Conservation (phyloP, 1,140 invertebrate species). For the Scaptomyza pallida region DNA sequence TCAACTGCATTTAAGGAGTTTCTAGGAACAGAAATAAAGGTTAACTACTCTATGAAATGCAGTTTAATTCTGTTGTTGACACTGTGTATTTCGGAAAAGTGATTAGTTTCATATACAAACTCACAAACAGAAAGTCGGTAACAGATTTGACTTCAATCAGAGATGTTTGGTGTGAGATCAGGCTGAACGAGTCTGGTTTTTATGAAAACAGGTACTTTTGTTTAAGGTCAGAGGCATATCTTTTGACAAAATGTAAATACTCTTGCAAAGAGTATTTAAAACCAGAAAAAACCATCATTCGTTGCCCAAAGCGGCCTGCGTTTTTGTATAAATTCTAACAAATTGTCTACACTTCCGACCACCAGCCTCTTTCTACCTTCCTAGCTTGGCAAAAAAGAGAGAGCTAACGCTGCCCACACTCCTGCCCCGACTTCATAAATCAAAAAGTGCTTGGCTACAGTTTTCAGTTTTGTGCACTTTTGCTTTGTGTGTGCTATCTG, state of each 20-base stretch:
- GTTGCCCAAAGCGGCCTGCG: slow-evolving; percentile 59
- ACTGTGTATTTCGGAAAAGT: too few relatives aligned
- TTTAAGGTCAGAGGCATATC: background rate
- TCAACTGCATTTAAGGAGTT: too few relatives aligned
- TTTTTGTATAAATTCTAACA: slow-evolving; percentile 82
- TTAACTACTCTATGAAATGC: too few relatives aligned
- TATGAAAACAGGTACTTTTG: too few relatives aligned
- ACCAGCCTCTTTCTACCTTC: slow-evolving; percentile 8
- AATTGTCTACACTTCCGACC: slow-evolving; percentile 80
- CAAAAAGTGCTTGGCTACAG: slow-evolving; percentile 81
- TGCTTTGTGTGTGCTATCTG: slow-evolving; percentile 63
- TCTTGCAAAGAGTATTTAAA: background rate
- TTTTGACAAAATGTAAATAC: background rate
- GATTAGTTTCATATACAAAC: too few relatives aligned
- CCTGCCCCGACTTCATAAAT: slow-evolving; percentile 61
- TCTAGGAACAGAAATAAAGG: too few relatives aligned
- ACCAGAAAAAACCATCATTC: slow-evolving; percentile 34
- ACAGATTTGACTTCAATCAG: too few relatives aligned
- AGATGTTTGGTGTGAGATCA: too few relatives aligned
- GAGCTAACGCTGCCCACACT: background rate
- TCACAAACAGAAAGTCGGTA: too few relatives aligned
- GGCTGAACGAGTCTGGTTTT: too few relatives aligned
- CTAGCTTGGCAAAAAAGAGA: background rate
- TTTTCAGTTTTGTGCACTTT: slow-evolving; percentile 79
- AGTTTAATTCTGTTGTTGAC: too few relatives aligned